These are phyloP conservation scores for Monochamus alternatus DNA, from an alignment of 2,888 invertebrate species.

Conservation along the genomic window DNA sequence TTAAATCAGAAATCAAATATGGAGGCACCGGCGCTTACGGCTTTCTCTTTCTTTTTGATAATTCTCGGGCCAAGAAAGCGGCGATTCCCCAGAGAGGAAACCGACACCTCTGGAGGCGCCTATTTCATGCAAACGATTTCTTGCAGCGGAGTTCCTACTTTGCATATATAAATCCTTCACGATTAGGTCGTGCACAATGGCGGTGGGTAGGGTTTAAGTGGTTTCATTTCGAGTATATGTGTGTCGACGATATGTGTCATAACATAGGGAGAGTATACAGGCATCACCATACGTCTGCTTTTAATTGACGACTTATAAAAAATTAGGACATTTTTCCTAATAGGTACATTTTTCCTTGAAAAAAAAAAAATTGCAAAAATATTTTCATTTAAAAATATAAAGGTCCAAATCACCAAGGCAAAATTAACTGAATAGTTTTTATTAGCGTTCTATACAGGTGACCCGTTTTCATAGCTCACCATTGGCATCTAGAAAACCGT, in stretches of 20 bases:
- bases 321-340: too few relatives aligned
- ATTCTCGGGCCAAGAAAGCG: not conserved
- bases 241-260: not conserved
- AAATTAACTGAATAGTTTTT: too few relatives aligned
- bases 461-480: too few relatives aligned
- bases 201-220: not conserved
- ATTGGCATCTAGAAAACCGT: too few relatives aligned
- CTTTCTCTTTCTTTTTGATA: not conserved
- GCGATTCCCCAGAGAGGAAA: not conserved
- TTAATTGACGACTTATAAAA: too few relatives aligned
- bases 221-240: not conserved
- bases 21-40: not conserved
- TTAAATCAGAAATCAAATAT: not conserved
- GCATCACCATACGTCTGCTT: too few relatives aligned
- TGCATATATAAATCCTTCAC: not conserved
- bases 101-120: not conserved
- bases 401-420: too few relatives aligned
- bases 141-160: not conserved
- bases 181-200: not conserved
- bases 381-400: too few relatives aligned
- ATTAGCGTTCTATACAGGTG: too few relatives aligned
- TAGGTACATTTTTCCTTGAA: too few relatives aligned
- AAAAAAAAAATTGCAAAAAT: too few relatives aligned
- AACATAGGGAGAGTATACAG: too few relatives aligned
- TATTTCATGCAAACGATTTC: not conserved